These are phyloP conservation scores for Microcebus lehilahytsara DNA, from an alignment of 2,113 vertebrate genomes.

Conservation along the genomic window DNA sequence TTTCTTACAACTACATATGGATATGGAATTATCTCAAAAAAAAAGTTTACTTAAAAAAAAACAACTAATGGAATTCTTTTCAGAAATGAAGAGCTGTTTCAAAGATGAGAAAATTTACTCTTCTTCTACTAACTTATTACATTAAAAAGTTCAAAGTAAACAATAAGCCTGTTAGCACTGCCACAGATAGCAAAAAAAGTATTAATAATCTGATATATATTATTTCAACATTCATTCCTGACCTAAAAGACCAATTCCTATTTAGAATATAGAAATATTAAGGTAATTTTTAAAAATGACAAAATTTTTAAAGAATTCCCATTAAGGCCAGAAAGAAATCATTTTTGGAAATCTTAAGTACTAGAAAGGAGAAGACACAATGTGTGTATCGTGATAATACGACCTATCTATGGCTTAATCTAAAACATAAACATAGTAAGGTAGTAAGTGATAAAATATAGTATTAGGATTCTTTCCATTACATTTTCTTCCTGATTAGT, in stretches of 20 bases:
- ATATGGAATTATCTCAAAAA: background rate
- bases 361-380: background rate
- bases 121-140: background rate
- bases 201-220: background rate
- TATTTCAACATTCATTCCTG: slow-evolving; percentile 5
- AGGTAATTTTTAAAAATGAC: slow-evolving; percentile 10
- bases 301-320: background rate
- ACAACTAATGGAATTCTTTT: background rate
- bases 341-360: background rate
- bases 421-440: background rate
- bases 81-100: background rate
- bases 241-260: background rate
- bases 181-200: background rate
- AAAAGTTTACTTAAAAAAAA: background rate
- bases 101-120: background rate
- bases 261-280: background rate
- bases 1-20: background rate
- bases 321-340: background rate
- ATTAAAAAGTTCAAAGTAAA: slow-evolving; percentile 6
- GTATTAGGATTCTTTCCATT: background rate
- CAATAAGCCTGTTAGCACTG: background rate
- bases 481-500: background rate
- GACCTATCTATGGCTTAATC: background rate
- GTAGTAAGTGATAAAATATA: background rate
- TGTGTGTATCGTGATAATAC: background rate